These are phyloP conservation scores for Ranitomeya variabilis DNA, from an alignment of 2,113 vertebrate species.

Conservation along the genomic window DNA sequence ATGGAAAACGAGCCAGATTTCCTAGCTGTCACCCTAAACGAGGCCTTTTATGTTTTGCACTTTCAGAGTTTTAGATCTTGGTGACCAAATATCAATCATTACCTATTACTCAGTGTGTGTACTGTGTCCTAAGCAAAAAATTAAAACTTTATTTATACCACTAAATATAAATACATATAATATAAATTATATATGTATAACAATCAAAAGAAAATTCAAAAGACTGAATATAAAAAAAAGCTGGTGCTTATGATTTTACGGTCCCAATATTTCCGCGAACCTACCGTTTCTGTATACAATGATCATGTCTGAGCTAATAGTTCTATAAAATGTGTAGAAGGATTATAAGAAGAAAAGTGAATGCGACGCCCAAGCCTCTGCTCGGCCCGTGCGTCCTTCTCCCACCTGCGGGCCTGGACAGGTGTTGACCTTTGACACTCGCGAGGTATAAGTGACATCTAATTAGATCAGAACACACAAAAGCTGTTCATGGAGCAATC, in stretches of 20 bases:
- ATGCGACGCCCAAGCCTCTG: neutral
- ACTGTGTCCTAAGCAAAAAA: neutral
- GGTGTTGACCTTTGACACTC: conserved; percentile 24
- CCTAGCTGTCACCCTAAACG: neutral
- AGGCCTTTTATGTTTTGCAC: neutral
- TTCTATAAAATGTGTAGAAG: neutral
- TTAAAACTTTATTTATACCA: neutral
- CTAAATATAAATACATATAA: neutral
- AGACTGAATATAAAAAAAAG: neutral
- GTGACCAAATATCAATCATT: neutral
- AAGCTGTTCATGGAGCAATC: conserved; percentile 2
- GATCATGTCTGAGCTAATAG: neutral
- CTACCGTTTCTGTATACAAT: neutral
- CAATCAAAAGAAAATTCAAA: neutral
- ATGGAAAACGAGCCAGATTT: neutral
- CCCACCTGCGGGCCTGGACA: neutral
- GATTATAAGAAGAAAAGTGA: neutral
- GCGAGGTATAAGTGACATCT: conserved; percentile 19
- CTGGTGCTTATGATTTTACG: neutral
- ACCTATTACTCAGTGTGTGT: neutral
- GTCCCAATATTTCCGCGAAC: neutral
- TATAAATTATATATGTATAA: too few species aligned
- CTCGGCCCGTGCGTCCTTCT: neutral
- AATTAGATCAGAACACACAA: conserved; percentile 34
- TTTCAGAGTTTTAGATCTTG: neutral